Evolutionary conservation across 2,797 vertebrate species (phyloP), one percentile per base, ranked within the genome.

Genomic region (Myiotriccus ornatus): DNA sequence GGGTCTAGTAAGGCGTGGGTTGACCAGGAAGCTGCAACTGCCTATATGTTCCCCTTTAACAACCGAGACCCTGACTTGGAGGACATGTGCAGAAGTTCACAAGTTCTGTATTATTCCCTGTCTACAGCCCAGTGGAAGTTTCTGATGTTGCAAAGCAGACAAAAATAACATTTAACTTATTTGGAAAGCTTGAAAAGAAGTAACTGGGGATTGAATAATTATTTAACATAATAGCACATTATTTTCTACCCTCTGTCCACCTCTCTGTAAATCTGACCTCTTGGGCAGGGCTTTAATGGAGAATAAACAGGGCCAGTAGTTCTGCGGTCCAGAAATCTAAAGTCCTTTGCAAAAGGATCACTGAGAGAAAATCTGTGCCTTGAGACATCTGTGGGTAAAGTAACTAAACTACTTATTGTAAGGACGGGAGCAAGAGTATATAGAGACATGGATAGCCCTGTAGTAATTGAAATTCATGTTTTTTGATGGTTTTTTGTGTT

Each of bases 1-100:
- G 5, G 4, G 3, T 49, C 4, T 50, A 49, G 62, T 20, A 64
- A 46, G 19, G 7, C 6, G 11, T 2, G 1, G 1, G 9, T 65
- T 82, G n/a, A 67, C 14, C 35, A 32, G 25, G 35, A 83, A 67
- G 6, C 3, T 71, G 28, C 14, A 81, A 19, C 12, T 30, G 28
- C 7, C 9, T 55, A 5, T 7, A 20, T 3, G 12, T 11, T 78
- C 8, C 17, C 15, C 16, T 3, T 76, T 18, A 47, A 11, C 21
- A 62, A 8, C 8, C 19, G 16, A 49, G 13, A 20, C 4, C 18
- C 1, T 1, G 41, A 24, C 1, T 62, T 62, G 6, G 5, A 53
- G 24, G 12, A 76, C 14, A 64, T 30, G 5, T 16, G 15, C 12
- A 74, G 14, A 30, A 3, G 4, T 75, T 32, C 10, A 19, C 8